Evolutionary conservation across 2,888 invertebrate genomes (phyloP), one percentile per base, ranked within the genome.

Genomic region (Chirona hameri): DNA sequence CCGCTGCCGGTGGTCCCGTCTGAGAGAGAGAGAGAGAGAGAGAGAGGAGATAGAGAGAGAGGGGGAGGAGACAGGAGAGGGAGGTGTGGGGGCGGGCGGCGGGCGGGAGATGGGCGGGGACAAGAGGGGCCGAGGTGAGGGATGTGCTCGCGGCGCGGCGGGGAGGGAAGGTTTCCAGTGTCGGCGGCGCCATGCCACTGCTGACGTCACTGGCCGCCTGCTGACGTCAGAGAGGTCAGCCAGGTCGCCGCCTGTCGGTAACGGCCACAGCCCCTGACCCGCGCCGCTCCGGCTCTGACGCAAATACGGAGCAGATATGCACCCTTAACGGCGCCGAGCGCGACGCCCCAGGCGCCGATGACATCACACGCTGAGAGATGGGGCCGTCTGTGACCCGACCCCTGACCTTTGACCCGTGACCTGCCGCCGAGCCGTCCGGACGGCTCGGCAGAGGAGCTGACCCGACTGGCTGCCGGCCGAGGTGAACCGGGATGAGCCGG

Each of bases 221-320:
- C 65, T 65, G 65, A 65, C 65, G 65, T 65, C 65, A 65, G 65
- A 10, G n/a, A n/a, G 65, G 65, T 65, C 65, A 65, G 65, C 65
- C 27, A 27, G 65, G 65, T 65, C n/a, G 12, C n/a, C 65, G 65
- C n/a, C 65, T 10, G 65, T n/a, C 65, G 12, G 65, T 65, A 27
- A 27, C 65, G 65, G 65, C 65, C 65, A 7, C 65, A n/a, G n/a
- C 65, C 65, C 65, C 65, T 65, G 65, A 65, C 65, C 65, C 65
- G 10, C n/a, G n/a, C 27, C n/a, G 24, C 14, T n/a, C 0, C n/a
- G 10, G 2, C 65, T 65, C 65, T 65, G 65, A 65, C 65, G 65
- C 27, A 65, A 27, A 27, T 65, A 9, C 65, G n/a, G 27, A 65
- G n/a, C 65, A 65, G 65, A 27, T 65, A 65, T 65, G 65, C 65